phyloP scores from a whole-genome alignment of 2,113 vertebrate species.

The Phylloscopus whistleri region DNA sequence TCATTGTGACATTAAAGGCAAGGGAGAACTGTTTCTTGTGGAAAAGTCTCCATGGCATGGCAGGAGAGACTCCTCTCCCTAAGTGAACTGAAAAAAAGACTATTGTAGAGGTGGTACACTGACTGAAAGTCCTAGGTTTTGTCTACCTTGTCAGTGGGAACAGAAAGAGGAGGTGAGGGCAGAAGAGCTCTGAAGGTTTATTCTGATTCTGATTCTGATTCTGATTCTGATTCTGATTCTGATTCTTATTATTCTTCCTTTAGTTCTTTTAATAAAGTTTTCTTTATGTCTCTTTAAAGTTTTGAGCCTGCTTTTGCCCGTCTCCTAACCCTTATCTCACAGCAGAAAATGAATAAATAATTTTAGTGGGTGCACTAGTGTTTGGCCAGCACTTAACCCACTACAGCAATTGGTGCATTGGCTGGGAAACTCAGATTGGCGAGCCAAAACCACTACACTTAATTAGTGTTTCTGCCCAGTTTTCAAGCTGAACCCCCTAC shows the following conservation, averaged over 20 bases:
- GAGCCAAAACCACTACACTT: neutral
- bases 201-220: neutral
- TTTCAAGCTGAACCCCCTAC: neutral
- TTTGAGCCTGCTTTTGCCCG: neutral
- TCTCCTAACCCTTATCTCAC: neutral
- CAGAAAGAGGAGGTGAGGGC: rapidly evolving
- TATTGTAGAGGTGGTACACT: neutral
- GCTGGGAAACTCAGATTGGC: neutral
- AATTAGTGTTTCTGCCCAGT: neutral
- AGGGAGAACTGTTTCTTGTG: neutral
- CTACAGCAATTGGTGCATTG: neutral
- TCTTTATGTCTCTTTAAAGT: neutral
- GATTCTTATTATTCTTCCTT: neutral
- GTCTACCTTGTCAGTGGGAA: neutral
- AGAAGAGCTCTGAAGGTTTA: neutral
- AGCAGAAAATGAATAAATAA: neutral
- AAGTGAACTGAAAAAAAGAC: neutral
- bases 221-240: neutral
- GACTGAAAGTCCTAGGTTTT: neutral
- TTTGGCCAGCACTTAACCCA: neutral
- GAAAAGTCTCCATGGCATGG: neutral
- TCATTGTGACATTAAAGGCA: neutral
- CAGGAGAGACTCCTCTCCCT: neutral
- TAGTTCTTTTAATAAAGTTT: neutral
- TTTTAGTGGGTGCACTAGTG: neutral